phyloP scores from a whole-genome alignment of 2,888 invertebrate species.

The Sminthurides aquaticus region DNA sequence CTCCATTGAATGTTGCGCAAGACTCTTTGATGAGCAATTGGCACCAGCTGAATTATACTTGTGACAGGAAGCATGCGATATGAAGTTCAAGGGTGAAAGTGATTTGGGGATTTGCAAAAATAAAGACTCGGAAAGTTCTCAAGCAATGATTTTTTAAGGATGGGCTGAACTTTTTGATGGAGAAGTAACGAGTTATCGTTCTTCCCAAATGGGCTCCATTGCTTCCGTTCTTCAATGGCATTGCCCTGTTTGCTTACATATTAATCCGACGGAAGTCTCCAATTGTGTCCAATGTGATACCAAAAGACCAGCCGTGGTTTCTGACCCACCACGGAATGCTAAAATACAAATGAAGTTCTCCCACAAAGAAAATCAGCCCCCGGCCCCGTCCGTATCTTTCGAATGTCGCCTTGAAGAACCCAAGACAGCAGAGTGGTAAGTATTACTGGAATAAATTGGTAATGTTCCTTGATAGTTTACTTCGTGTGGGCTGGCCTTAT shows the following conservation, averaged over 20 bases:
- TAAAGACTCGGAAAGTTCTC: too few relatives aligned
- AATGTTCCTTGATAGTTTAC: too few relatives aligned
- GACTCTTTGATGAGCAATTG: too few relatives aligned
- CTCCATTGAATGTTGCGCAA: too few relatives aligned
- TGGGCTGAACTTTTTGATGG: too few relatives aligned
- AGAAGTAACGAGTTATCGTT: too few relatives aligned
- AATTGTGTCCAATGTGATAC: constrained; percentile 74
- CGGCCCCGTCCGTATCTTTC: constrained; percentile 34
- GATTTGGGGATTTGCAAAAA: too few relatives aligned
- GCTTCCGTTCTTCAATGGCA: constrained; percentile 90
- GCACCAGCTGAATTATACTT: too few relatives aligned
- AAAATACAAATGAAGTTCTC: not conserved
- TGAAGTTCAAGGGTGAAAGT: too few relatives aligned
- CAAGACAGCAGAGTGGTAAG: constrained; percentile 41
- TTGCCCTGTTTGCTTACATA: constrained; percentile 77
- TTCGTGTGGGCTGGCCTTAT: too few relatives aligned
- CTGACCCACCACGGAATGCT: not conserved
- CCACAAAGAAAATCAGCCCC: not conserved
- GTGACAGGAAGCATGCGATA: too few relatives aligned
- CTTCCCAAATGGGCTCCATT: constrained; percentile 81
- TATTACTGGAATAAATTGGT: not conserved
- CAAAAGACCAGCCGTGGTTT: constrained; percentile 23
- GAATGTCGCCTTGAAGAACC: constrained; percentile 42
- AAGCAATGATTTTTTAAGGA: too few relatives aligned
- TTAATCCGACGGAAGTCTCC: constrained; percentile 77